These are phyloP conservation scores for Chrysogorgia sp. DNA, from an alignment of 92 coral and sea anemone species.

Conservation along the genomic window DNA sequence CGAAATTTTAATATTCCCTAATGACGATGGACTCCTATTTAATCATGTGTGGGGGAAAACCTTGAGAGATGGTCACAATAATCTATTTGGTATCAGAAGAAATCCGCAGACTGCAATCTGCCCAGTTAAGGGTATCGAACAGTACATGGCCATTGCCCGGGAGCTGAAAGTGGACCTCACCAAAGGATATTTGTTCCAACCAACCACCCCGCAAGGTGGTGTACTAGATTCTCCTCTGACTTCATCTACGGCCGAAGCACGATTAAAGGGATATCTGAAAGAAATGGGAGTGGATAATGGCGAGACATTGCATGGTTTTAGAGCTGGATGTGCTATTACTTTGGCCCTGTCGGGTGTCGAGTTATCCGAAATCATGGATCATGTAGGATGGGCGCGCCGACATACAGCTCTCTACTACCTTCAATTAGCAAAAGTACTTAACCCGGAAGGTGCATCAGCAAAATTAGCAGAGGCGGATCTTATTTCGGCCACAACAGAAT, in stretches of 20 bases:
- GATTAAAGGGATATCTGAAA: constrained; percentile 36
- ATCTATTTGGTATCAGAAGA: constrained; percentile 48
- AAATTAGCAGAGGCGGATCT: not conserved
- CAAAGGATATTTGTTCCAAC: constrained; percentile 10
- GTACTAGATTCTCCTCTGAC: constrained; percentile 6
- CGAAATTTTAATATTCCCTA: constrained; percentile 29
- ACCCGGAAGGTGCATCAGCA: constrained; percentile 26
- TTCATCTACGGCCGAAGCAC: constrained; percentile 29
- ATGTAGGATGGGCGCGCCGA: constrained; percentile 32
- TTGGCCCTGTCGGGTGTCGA: constrained; percentile 8
- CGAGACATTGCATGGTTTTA: constrained; percentile 4
- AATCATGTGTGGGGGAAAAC: no score
- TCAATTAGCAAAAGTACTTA: constrained; percentile 28
- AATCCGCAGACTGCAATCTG: constrained; percentile 23
- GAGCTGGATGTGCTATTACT: no score
- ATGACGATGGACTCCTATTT: constrained; percentile 33
- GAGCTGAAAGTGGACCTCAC: constrained; percentile 19
- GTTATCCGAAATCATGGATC: constrained; percentile 35
- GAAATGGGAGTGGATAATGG: constrained; percentile 47
- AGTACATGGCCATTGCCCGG: constrained; percentile 17
- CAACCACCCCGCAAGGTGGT: constrained; percentile 33
- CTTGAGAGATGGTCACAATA: constrained; percentile 38
- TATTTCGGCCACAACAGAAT: constrained; percentile 2
- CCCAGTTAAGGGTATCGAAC: constrained; percentile 27
- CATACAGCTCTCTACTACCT: constrained; percentile 19